Conservation (phyloP, 2,113 vertebrate species). For the Psophia crepitans region DNA sequence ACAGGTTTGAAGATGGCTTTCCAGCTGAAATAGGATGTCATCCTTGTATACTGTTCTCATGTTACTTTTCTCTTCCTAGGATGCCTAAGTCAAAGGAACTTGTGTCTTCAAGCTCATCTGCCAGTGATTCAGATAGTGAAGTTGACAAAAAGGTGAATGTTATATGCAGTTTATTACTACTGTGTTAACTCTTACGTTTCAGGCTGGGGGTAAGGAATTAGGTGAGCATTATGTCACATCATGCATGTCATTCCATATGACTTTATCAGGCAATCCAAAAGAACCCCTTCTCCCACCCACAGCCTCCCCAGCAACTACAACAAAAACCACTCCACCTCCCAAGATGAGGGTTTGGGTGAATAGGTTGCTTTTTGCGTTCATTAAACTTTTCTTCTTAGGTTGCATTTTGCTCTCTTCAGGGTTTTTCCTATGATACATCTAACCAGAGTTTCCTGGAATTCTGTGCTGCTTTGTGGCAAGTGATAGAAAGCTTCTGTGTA, state of each 20-base stretch:
- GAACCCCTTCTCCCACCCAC: neutral
- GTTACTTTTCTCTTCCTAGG: conserved; percentile 70
- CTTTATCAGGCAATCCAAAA: neutral
- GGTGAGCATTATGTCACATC: neutral
- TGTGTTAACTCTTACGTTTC: neutral
- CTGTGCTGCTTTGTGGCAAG: neutral
- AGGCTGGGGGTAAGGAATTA: neutral
- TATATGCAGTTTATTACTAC: neutral
- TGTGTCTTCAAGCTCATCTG: conserved; percentile 90
- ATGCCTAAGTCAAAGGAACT: conserved; percentile 99
- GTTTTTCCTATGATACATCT: neutral
- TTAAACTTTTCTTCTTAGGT: neutral
- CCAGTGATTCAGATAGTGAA: conserved; percentile 94
- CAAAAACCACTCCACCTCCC: neutral
- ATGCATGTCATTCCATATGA: neutral
- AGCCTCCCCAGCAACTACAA: neutral
- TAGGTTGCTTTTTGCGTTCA: neutral
- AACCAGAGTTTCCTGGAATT: neutral
- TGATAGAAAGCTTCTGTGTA: neutral
- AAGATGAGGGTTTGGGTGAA: neutral
- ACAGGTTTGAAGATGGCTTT: neutral
- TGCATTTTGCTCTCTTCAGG: neutral
- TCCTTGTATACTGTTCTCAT: neutral
- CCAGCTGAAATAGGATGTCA: neutral
- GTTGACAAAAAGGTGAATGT: conserved; percentile 90